A percentile compares a stretch with the other conserved stretches of the same genome.
Evolutionary conservation across 2,888 invertebrate species (phyloP).

Genomic region (Sceliomorpha sp.): DNA sequence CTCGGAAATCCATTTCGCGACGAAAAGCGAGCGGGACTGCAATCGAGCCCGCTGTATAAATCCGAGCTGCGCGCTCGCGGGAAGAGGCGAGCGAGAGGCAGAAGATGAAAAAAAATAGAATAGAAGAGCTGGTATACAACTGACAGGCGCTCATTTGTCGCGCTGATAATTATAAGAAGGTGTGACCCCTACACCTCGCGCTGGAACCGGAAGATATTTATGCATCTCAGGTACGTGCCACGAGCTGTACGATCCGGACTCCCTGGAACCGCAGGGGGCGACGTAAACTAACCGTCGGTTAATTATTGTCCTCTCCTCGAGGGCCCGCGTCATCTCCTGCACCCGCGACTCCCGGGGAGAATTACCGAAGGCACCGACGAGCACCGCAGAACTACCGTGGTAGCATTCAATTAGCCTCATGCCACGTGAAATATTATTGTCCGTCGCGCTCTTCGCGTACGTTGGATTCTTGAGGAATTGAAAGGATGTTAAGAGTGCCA

Average conservation of each 20-base stretch:
- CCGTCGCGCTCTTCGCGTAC: conserved; percentile 8
- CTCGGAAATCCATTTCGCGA: conserved; percentile 29
- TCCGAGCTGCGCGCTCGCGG: conserved; percentile 5
- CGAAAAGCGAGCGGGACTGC: conserved; percentile 34
- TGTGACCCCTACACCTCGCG: conserved; percentile 62
- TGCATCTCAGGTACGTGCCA: conserved; percentile 68
- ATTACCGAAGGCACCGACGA: conserved; percentile 56
- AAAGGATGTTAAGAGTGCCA: too few relatives aligned
- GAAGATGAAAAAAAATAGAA: neutral
- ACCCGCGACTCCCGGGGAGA: conserved; percentile 54
- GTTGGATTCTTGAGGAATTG: too few relatives aligned
- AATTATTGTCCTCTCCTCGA: conserved; percentile 75
- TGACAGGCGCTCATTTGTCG: conserved; percentile 75
- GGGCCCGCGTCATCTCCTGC: conserved; percentile 52
- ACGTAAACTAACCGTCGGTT: conserved; percentile 79
- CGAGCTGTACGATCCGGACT: conserved; percentile 31
- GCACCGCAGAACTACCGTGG: conserved; percentile 75
- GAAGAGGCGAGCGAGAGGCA: neutral
- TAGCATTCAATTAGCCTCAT: conserved; percentile 79
- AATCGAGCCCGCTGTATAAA: conserved; percentile 26
- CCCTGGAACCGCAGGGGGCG: conserved; percentile 69
- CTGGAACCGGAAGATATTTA: conserved; percentile 62
- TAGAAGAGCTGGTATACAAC: conserved; percentile 37
- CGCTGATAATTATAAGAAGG: conserved; percentile 79
- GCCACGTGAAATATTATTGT: conserved; percentile 75